phyloP scores from a whole-genome alignment of 2,113 vertebrate genomes.

The Pseudorasbora parva region DNA sequence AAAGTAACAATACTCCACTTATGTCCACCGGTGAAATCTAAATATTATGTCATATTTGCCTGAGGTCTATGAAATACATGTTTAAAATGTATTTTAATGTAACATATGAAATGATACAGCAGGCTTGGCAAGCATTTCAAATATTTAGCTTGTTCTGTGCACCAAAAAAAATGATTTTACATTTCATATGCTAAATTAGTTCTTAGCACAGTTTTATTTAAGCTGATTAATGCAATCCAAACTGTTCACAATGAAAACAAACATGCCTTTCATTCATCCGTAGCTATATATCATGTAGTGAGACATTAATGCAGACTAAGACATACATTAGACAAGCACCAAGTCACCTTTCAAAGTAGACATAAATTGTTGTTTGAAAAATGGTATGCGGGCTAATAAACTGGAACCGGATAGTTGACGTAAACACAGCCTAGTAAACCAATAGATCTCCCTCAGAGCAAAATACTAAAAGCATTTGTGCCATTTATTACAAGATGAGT shows the following conservation, averaged over 20 bases:
- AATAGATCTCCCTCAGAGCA: neutral
- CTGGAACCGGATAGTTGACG: neutral
- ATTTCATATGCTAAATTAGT: neutral
- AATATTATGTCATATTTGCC: neutral
- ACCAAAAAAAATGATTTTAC: neutral
- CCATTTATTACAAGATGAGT: slow-evolving; percentile 23
- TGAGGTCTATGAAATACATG: neutral
- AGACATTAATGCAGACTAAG: neutral
- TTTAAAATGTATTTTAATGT: neutral
- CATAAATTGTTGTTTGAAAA: slow-evolving; percentile 26
- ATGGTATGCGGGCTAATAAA: neutral
- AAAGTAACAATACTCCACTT: too few relatives aligned
- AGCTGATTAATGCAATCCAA: neutral
- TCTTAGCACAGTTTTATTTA: neutral
- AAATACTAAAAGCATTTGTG: slow-evolving; percentile 28
- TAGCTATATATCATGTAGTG: neutral
- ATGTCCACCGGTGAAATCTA: too few relatives aligned
- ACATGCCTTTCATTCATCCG: neutral
- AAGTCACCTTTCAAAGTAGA: slow-evolving; percentile 18
- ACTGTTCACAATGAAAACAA: slow-evolving; percentile 19
- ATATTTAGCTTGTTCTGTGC: neutral
- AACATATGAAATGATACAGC: neutral
- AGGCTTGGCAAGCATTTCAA: too few relatives aligned
- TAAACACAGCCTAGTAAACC: neutral
- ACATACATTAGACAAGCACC: neutral